Base-by-base conservation (phyloP, 2,888 invertebrate genomes). In the Lasioglossum figueresi region DNA sequence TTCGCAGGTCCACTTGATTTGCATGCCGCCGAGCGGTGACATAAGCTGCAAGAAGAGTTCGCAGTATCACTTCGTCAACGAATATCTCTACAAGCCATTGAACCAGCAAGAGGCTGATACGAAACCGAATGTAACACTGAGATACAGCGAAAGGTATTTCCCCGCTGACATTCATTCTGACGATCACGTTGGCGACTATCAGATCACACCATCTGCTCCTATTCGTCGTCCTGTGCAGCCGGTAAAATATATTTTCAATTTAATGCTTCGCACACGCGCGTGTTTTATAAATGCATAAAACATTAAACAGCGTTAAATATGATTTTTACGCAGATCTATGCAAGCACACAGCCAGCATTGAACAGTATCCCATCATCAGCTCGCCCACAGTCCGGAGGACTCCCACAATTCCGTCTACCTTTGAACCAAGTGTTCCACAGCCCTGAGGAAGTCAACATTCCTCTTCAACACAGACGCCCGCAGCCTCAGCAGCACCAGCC, bases 51-150 rank as follows among this genome's bases (percentile, higher is more conserved):
- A 97, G 92, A 98, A 98, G 95, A 98, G 98, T 0, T 97, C 98
- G 12, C 97, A 98, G 93, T 98, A 97, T 95, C 98, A 98, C 95
- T 98, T 98, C 94, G 98, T 99, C 89, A 99, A 99, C 95, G 98
- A 98, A 89, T 98, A 98, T 95, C 96, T 99, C 40, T 98, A 99
- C 96, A 97, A 98, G 92, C 98, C 98, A 3, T 96, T 98, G 93
- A 98, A 98, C 94, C 96, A 97, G 87, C 98, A 98, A 92, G 98
- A 98, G 94, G 97, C 97, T 76, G 97, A 98, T 93, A 96, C 96
- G 91, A 97, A 97, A 91, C 98, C 98, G 45, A 98, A 98, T 94
- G 96, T 98, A 5, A 97, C 98, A 14, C 90, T 96, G 84, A 96
- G 97, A 93, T 98, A 98, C 95, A 97, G 98, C 79, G 98, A 98